A percentile compares a stretch with the other conserved stretches of the same genome.
phyloP scores from a whole-genome alignment of 35 echinoderm and acorn worm genomes.

The Ophiothrix spiculata region DNA sequence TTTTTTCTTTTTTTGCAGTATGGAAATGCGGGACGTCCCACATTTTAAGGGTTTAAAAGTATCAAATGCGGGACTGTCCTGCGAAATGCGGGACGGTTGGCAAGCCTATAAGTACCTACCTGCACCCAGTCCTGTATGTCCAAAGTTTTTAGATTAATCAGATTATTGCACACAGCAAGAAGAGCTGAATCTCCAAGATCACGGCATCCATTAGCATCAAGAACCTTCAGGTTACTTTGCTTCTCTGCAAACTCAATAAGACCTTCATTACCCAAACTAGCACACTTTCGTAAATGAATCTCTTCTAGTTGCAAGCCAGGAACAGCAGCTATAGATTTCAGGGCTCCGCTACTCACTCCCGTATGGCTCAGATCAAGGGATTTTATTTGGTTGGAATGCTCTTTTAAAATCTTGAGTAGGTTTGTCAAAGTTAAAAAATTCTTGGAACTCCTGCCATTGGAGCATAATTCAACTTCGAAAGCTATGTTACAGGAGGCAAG shows the following conservation, averaged over 20 bases:
- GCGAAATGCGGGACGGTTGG: no score
- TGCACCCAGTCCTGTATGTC: conserved; percentile 39
- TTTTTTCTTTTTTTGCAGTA: no score
- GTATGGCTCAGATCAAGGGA: conserved; percentile 62
- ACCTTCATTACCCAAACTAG: conserved; percentile 60
- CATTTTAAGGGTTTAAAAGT: no score
- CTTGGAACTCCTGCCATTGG: conserved; percentile 28
- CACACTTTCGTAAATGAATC: conserved; percentile 59
- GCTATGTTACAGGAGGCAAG: conserved; percentile 76
- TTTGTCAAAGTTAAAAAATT: conserved; percentile 67
- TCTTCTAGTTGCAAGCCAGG: conserved; percentile 52
- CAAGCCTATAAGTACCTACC: no score
- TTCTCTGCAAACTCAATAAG: conserved; percentile 41
- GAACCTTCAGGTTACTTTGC: conserved; percentile 18
- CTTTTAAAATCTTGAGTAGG: conserved; percentile 38
- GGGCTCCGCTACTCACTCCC: conserved; percentile 39
- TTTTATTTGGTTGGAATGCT: conserved; percentile 23
- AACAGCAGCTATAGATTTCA: conserved; percentile 48
- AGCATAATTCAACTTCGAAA: conserved; percentile 57
- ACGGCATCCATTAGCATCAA: conserved; percentile 40
- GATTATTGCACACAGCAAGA: conserved; percentile 43
- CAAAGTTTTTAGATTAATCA: conserved; percentile 39
- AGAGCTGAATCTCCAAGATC: conserved; percentile 31
- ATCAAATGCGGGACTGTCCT: no score
- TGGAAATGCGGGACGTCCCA: no score